Conservation (phyloP, 2,797 vertebrate species). For the Phoxinus dragarum region DNA sequence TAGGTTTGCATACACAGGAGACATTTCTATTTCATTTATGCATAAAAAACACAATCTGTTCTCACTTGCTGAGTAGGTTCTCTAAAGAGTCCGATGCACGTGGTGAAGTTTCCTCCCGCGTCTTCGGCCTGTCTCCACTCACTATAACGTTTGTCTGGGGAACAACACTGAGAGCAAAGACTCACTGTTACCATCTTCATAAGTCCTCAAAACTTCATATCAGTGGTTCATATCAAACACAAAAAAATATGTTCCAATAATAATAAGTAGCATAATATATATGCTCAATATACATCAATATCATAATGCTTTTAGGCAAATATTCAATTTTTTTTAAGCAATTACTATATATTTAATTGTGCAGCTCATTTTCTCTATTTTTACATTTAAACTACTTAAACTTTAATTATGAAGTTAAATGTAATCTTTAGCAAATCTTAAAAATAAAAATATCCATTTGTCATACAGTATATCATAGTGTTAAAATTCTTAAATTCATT, state of each 20-base stretch:
- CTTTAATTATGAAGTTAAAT: too few species aligned
- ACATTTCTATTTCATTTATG: neutral
- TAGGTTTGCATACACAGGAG: neutral
- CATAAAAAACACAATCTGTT: conserved; percentile 44
- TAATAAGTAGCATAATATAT: neutral
- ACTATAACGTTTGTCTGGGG: conserved; percentile 98
- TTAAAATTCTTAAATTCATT: neutral
- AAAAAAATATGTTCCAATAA: neutral
- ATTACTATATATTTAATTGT: neutral
- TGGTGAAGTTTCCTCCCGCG: conserved; percentile 84
- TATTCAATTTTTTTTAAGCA: neutral
- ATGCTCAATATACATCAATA: neutral
- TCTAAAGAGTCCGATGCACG: conserved; percentile 88
- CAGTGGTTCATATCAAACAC: neutral
- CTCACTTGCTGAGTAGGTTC: conserved; percentile 97
- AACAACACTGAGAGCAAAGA: conserved; percentile 83
- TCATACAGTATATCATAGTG: neutral
- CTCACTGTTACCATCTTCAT: neutral
- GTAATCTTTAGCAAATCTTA: neutral
- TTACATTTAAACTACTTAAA: neutral
- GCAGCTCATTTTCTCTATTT: neutral
- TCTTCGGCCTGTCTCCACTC: conserved; percentile 91
- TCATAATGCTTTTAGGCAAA: neutral
- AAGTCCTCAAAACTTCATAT: neutral
- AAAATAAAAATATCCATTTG: neutral